Conservation (phyloP, 2,797 vertebrate species). For the Vespertilio murinus region DNA sequence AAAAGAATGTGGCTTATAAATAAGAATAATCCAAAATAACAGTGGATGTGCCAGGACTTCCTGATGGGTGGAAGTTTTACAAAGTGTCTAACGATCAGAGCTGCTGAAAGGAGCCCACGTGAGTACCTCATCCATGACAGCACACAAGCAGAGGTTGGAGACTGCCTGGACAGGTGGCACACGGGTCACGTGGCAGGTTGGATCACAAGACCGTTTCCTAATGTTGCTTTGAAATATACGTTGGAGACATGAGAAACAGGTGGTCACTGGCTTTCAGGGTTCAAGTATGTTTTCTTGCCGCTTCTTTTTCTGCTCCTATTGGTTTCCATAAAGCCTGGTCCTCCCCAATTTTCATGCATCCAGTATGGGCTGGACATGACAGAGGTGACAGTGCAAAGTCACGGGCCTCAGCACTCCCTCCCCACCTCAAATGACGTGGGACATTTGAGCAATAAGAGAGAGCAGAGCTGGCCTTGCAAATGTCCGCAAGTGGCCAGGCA, state of each 20-base stretch:
- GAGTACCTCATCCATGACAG: background rate
- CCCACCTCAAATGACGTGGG: too few relatives aligned
- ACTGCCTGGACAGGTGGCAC: background rate
- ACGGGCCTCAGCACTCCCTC: background rate
- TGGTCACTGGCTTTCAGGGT: background rate
- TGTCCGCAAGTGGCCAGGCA: background rate
- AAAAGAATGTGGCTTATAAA: background rate
- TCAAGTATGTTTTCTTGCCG: background rate
- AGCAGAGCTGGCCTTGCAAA: too few relatives aligned
- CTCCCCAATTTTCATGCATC: background rate
- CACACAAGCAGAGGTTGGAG: background rate
- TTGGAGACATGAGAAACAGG: background rate
- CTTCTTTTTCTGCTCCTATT: background rate
- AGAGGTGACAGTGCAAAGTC: background rate
- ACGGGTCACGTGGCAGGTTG: rapidly evolving
- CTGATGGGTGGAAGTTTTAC: background rate
- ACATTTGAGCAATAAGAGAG: too few relatives aligned
- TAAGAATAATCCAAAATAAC: background rate
- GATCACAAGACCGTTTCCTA: background rate
- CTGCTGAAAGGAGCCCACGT: background rate
- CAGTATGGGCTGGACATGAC: background rate
- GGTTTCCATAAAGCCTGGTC: background rate
- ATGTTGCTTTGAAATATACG: background rate
- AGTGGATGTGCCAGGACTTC: background rate
- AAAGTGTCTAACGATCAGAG: background rate